Conservation (phyloP, 2,113 vertebrate species). For the mouse (Mus musculus) region DNA sequence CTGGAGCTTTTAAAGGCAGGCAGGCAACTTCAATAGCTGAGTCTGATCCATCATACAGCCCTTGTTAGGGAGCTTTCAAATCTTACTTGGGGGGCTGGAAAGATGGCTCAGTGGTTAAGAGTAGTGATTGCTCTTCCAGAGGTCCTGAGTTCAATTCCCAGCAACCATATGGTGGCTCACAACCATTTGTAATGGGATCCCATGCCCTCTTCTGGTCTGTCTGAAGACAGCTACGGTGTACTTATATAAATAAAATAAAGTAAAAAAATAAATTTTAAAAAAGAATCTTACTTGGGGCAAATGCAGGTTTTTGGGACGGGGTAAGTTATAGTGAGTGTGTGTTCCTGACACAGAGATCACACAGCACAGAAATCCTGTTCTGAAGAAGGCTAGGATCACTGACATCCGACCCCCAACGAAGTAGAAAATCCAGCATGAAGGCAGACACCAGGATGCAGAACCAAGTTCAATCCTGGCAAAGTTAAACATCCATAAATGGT, state of each 20-base stretch:
- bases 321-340: not conserved
- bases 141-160: no score
- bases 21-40: not conserved
- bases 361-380: not conserved
- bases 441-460: not conserved
- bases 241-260: no score
- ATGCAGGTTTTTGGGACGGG: not conserved
- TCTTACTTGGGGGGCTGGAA: not conserved
- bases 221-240: no score
- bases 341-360: not conserved
- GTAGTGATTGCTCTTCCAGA: no score
- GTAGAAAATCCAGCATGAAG: not conserved
- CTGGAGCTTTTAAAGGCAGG: not conserved
- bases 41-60: not conserved
- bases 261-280: no score
- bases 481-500: not conserved
- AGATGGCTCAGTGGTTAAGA: no score
- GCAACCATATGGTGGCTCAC: no score
- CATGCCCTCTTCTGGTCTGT: no score
- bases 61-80: not conserved
- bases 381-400: not conserved
- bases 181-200: no score
- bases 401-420: not conserved
- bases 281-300: constrained; percentile 14
- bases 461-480: not conserved